Percentiles rank a stretch among this genome's conserved stretches.
Conservation (phyloP, 2,113 vertebrate genomes). For the Morphnarchus princeps region DNA sequence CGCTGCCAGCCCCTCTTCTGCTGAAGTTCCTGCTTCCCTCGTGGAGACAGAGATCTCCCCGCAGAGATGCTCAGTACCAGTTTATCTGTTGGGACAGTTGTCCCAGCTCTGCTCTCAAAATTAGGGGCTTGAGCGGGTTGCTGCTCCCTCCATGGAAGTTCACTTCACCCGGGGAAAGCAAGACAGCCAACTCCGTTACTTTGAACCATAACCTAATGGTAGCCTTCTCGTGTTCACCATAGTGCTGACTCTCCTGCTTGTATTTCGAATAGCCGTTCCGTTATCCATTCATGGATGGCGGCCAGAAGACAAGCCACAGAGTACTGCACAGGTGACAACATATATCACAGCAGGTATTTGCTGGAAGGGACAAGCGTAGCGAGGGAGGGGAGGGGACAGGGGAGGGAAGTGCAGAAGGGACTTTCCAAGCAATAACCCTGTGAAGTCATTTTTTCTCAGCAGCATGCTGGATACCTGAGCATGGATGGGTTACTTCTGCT, state of each 20-base stretch:
- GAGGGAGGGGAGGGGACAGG: too few species aligned
- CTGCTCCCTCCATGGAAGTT: background rate
- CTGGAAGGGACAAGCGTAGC: too few species aligned
- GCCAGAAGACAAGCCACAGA: background rate
- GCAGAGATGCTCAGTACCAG: background rate
- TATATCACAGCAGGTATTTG: background rate
- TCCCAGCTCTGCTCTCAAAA: background rate
- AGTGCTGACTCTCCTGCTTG: background rate
- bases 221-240: accelerated
- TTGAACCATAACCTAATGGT: accelerated
- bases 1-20: too few species aligned
- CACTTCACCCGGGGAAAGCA: background rate
- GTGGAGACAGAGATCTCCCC: background rate
- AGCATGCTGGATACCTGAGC: background rate
- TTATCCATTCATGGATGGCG: background rate
- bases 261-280: background rate
- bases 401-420: background rate
- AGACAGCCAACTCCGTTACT: background rate
- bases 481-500: background rate
- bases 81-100: background rate
- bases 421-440: background rate
- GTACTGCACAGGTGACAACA: background rate
- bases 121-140: background rate
- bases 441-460: background rate
- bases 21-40: too few species aligned